These are phyloP conservation scores for Rhagoletis pomonella DNA, from an alignment of 1,140 invertebrate genomes.

Conservation along the genomic window DNA sequence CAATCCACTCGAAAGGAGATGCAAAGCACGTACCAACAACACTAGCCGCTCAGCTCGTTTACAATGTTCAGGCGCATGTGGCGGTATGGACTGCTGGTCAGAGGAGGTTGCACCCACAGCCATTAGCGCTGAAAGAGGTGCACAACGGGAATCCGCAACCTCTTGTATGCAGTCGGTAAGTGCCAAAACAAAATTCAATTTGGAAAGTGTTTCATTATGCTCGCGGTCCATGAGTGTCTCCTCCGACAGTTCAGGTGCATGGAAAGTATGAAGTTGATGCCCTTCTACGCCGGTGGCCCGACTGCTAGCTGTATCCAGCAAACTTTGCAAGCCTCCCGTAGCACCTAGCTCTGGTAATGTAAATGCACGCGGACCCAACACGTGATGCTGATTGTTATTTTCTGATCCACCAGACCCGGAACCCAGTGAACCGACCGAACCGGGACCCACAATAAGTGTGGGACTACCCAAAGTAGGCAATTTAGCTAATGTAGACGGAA, in stretches of 20 bases:
- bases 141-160: constrained; percentile 84
- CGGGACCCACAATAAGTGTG: constrained; percentile 75
- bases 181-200: constrained; percentile 93
- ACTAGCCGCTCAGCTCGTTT: constrained; percentile 92
- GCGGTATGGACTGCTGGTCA: constrained; percentile 71
- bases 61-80: constrained; percentile 76
- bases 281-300: constrained; percentile 56
- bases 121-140: constrained; percentile 80
- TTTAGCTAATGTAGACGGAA: constrained; percentile 79
- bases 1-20: constrained; percentile 93
- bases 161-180: constrained; percentile 93
- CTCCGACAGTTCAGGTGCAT: constrained; percentile 93
- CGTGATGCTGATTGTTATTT: constrained; percentile 75
- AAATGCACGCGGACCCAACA: constrained; percentile 83
- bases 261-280: constrained; percentile 83
- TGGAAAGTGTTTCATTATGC: constrained; percentile 95
- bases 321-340: constrained; percentile 78
- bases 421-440: constrained; percentile 76
- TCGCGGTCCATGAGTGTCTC: constrained; percentile 96
- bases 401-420: constrained; percentile 72
- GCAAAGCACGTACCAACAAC: constrained; percentile 90
- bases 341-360: constrained; percentile 86
- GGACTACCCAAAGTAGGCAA: constrained; percentile 77
- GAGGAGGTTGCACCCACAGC: constrained; percentile 62
- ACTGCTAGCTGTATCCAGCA: constrained; percentile 75